These are phyloP conservation scores for Philhelius pedissequus DNA, from an alignment of 2,888 invertebrate species.

Conservation along the genomic window DNA sequence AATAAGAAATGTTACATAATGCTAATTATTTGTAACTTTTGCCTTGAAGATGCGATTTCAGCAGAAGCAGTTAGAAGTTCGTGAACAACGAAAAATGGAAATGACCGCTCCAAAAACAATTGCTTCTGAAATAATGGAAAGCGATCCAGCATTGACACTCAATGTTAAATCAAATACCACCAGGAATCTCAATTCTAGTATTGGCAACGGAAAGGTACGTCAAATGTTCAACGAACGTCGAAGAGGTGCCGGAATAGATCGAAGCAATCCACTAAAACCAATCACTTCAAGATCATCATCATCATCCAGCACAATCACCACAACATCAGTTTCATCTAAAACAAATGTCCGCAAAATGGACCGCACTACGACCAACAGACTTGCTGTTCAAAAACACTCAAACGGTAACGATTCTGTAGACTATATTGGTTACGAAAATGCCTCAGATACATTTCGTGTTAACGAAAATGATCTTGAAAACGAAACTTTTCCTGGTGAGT, in stretches of 20 bases:
- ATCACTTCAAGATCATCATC: constrained; percentile 76
- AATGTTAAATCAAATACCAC: constrained; percentile 22
- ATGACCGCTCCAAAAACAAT: constrained; percentile 84
- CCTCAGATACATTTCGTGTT: neutral
- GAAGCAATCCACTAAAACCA: constrained; percentile 90
- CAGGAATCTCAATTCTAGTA: constrained; percentile 68
- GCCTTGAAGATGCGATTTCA: constrained; percentile 87
- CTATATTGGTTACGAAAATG: neutral
- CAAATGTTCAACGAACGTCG: constrained; percentile 93
- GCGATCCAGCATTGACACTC: constrained; percentile 10
- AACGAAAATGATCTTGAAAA: constrained; percentile 70
- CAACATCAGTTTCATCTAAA: constrained; percentile 25
- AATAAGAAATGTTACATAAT: too few relatives aligned
- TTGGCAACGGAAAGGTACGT: constrained; percentile 81
- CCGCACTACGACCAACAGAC: neutral
- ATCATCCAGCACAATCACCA: constrained; percentile 38
- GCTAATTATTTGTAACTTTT: neutral
- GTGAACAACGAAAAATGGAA: constrained; percentile 87
- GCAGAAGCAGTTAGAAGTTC: constrained; percentile 89
- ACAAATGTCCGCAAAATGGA: constrained; percentile 36
- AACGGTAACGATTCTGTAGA: constrained; percentile 29
- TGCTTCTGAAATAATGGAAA: constrained; percentile 26
- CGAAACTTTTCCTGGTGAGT: constrained; percentile 71
- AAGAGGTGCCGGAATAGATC: constrained; percentile 87
- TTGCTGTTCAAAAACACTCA: neutral